A percentile compares a stretch with the other conserved stretches of the same genome.
Conservation (phyloP, 2,113 vertebrate species). For the Echinops telfairi region DNA sequence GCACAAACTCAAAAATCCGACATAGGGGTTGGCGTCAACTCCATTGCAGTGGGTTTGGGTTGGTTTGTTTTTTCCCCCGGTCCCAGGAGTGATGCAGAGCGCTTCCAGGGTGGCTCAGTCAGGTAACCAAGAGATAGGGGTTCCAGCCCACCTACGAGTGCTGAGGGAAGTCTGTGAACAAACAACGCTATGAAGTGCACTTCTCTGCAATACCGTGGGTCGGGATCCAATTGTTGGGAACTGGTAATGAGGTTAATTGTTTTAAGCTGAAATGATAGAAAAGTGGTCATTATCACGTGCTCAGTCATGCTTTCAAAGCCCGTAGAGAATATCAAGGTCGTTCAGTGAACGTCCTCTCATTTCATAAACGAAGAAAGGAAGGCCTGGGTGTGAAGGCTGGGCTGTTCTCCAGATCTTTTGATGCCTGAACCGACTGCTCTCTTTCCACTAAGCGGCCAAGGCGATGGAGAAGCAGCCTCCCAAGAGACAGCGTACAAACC, state of each 20-base stretch:
- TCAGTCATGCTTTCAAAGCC: not conserved
- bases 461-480: not conserved
- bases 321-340: not conserved
- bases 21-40: too few species aligned
- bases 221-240: too few species aligned
- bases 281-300: not conserved
- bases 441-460: not conserved
- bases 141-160: too few species aligned
- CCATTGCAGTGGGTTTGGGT: too few species aligned
- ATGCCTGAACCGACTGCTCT: not conserved
- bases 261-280: conserved; percentile 28
- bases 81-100: too few species aligned
- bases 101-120: not conserved
- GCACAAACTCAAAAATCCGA: too few species aligned
- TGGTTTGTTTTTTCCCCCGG: too few species aligned
- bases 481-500: not conserved
- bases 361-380: not conserved
- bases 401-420: not conserved
- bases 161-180: too few species aligned
- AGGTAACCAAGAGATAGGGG: too few species aligned
- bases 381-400: not conserved
- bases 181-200: too few species aligned
- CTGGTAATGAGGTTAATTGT: not conserved
- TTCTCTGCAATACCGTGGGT: too few species aligned
- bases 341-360: not conserved